Percentiles rank a stretch among this genome's conserved stretches.
Evolutionary conservation across 2,797 vertebrate species (phyloP).

Genomic region (Enteromius unitaeniatus): DNA sequence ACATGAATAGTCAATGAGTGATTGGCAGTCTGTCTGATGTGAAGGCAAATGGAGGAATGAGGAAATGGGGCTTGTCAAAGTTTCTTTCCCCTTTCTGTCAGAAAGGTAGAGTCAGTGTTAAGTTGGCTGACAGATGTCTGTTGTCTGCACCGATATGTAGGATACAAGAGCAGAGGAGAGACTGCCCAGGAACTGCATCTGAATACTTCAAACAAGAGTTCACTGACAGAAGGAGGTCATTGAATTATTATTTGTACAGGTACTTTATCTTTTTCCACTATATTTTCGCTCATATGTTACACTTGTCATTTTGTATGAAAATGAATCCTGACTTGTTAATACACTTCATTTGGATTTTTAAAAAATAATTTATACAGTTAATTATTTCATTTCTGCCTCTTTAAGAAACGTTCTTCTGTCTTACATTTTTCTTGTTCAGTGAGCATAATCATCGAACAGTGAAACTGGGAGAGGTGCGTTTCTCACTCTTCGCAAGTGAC

Average conservation of each 20-base stretch:
- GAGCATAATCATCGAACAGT: background rate
- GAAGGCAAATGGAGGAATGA: constrained; percentile 51
- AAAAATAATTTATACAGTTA: no score
- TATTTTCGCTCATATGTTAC: background rate
- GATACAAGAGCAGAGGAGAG: constrained; percentile 11
- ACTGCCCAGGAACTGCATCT: background rate
- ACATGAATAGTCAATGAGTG: constrained; percentile 4
- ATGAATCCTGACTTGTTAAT: background rate
- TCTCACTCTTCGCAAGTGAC: background rate
- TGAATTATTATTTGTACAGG: constrained; percentile 6
- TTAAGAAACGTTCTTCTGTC: background rate
- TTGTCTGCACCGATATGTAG: constrained; percentile 26
- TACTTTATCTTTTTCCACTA: background rate
- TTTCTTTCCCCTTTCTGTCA: constrained; percentile 25
- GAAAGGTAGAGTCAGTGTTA: constrained; percentile 27
- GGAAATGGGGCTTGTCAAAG: constrained; percentile 48
- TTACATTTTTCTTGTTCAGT: background rate
- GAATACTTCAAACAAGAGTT: constrained; percentile 21
- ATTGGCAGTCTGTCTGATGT: constrained; percentile 20
- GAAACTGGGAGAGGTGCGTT: constrained; percentile 6
- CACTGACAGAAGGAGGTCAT: background rate
- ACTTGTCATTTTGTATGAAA: background rate
- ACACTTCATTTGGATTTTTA: background rate
- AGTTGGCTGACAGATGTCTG: background rate
- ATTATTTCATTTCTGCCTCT: background rate